Conservation (phyloP, 1,140 invertebrate genomes). For the Drosophila sp. region DNA sequence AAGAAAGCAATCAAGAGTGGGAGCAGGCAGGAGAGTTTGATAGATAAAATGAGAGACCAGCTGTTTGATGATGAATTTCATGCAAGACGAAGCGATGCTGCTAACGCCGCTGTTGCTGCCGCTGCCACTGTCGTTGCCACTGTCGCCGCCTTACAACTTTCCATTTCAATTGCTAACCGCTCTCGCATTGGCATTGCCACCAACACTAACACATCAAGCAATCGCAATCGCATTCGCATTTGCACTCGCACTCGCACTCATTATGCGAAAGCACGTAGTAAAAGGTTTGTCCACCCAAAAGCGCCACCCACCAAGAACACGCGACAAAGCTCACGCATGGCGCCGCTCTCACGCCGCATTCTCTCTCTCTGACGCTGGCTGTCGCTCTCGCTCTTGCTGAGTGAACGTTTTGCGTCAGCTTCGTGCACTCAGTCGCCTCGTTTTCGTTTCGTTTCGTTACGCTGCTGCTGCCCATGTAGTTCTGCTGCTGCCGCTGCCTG, state of each 20-base stretch:
- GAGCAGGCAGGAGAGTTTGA: constrained; percentile 12
- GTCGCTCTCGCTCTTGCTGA: constrained; percentile 3
- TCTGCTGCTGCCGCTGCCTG: constrained; percentile 25
- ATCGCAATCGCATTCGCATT: constrained; percentile 44
- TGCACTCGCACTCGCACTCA: constrained; percentile 10
- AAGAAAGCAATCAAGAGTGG: constrained; percentile 9
- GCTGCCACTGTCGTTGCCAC: too few relatives aligned
- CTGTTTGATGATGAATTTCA: constrained; percentile 75
- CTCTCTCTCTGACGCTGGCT: constrained; percentile 7
- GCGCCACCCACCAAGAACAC: constrained; percentile 34
- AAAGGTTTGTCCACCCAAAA: constrained; percentile 25
- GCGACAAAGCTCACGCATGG: constrained; percentile 45
- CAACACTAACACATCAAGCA: too few relatives aligned
- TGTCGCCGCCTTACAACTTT: constrained; percentile 67
- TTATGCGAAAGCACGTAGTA: constrained; percentile 43
- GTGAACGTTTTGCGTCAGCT: constrained; percentile 29
- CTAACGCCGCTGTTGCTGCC: too few relatives aligned
- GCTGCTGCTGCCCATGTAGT: constrained; percentile 28
- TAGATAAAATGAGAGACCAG: constrained; percentile 26
- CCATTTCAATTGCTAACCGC: constrained; percentile 78
- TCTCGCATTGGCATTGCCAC: constrained; percentile 28
- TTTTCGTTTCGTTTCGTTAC: constrained; percentile 48
- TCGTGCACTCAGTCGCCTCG: constrained; percentile 37
- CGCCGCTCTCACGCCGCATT: constrained; percentile 16
- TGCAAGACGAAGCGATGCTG: constrained; percentile 26